A percentile compares a stretch with the other conserved stretches of the same genome.
phyloP scores from a whole-genome alignment of 2,113 vertebrate genomes.

The Centropristis striata region DNA sequence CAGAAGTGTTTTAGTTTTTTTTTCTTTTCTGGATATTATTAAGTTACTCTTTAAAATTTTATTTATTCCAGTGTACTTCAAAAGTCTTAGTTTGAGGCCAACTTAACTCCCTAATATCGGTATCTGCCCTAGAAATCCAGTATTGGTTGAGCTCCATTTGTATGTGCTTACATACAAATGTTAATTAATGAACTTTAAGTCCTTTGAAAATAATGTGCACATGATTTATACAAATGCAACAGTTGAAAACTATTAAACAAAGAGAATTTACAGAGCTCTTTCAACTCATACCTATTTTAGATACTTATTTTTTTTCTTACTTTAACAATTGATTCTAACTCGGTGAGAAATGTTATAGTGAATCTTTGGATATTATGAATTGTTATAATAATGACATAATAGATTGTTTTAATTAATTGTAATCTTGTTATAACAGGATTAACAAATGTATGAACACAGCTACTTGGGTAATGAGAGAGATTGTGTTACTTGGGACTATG shows the following conservation, averaged over 20 bases:
- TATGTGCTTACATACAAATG: neutral
- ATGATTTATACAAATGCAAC: neutral
- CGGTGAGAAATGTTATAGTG: too few relatives aligned
- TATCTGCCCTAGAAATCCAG: too few relatives aligned
- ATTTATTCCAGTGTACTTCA: neutral
- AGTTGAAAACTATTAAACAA: neutral
- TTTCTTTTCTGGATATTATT: neutral
- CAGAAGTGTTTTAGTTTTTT: too few relatives aligned
- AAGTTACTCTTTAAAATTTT: neutral
- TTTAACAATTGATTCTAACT: neutral
- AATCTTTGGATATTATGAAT: too few relatives aligned
- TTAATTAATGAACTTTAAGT: neutral
- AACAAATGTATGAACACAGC: constrained; percentile 10
- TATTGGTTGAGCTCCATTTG: too few relatives aligned
- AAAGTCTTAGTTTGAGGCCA: neutral
- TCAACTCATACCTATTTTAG: neutral
- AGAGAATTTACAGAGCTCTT: neutral
- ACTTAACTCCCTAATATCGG: too few relatives aligned
- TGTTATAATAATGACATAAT: neutral
- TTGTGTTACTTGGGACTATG: neutral
- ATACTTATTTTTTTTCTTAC: neutral
- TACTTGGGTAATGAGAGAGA: constrained; percentile 2
- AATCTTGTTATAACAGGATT: neutral
- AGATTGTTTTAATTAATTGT: neutral
- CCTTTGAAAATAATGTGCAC: too few relatives aligned